phyloP scores from a whole-genome alignment of 2,888 invertebrate genomes.

The Tachina grossa region DNA sequence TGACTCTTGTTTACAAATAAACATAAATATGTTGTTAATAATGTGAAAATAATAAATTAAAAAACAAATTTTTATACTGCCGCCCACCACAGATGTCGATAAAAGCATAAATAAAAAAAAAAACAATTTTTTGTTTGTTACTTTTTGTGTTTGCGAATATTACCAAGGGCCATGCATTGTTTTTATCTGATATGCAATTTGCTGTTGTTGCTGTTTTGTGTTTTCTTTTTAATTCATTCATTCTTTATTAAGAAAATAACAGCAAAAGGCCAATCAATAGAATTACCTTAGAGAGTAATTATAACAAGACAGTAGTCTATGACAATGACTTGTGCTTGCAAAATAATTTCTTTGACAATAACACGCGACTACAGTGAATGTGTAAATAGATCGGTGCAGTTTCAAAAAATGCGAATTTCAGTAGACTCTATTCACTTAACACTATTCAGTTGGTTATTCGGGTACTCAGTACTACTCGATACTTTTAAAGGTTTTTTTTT shows the following conservation, averaged over 20 bases:
- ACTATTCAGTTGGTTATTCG: too few species aligned
- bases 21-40: constrained; percentile 9
- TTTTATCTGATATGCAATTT: constrained; percentile 34
- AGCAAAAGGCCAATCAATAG: constrained; percentile 63
- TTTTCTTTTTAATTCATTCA: constrained; percentile 17
- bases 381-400: neutral
- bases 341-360: constrained; percentile 12
- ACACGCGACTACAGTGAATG: constrained; percentile 38
- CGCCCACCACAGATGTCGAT: constrained; percentile 34
- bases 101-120: neutral
- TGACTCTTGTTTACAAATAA: constrained; percentile 12
- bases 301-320: constrained; percentile 53
- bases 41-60: constrained; percentile 11
- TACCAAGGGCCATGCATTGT: constrained; percentile 33
- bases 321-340: constrained; percentile 55
- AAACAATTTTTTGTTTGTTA: neutral
- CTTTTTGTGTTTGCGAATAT: neutral
- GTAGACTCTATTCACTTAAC: too few species aligned
- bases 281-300: constrained; percentile 66
- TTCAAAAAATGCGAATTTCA: neutral
- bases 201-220: constrained; percentile 21
- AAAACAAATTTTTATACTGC: neutral
- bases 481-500: too few species aligned
- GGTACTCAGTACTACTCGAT: too few species aligned
- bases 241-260: constrained; percentile 32